Evolutionary conservation across 2,888 invertebrate species (phyloP), one percentile per base, ranked within the genome.

Genomic region (Drosophila vallismaia): DNA sequence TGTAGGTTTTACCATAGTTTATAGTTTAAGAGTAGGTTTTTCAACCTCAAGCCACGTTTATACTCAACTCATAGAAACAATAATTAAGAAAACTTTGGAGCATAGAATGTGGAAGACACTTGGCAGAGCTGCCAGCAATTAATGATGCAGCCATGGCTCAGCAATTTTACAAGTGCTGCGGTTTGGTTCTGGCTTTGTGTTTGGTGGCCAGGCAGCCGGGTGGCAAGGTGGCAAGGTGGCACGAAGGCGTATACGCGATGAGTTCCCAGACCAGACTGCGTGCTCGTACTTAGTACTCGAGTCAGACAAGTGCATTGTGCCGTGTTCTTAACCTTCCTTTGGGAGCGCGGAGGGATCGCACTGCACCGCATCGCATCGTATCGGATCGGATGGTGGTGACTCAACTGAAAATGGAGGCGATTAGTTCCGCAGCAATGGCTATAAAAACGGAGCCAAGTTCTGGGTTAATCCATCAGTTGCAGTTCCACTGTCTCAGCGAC

Each of bases 101-200:
- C 45, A 19, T 44, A 31, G 44, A 44, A 44, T 10, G 29, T 45
- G 40, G 33, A 24, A 29, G 28, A 48, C 36, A 42, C 28, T 75
- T 75, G 60, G 67, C 82, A 68, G 79, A 84, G 63, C 77, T 70
- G 73, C 63, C 28, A 46, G 66, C 72, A 84, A 86, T 86, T 82
- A 86, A 82, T 82, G 81, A 77, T 68, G 57, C 12, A 46, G 74
- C 75, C 62, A 77, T 82, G 85, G 81, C 82, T 82, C 82, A 82
- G 82, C 82, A 77, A 59, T 76, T 42, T 82, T 73, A 49, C 64
- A 64, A 84, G 84, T 83, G 71, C 49, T 48, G 19, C 19, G 57
- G 45, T n/a, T 24, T 10, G 58, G 38, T 6, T 40, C 10, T 31
- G 38, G 40, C 40, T 40, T 40, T 44, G 28, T 10, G 33, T 3